Evolutionary conservation across 1,140 invertebrate genomes (phyloP), one percentile per base, ranked within the genome.

Genomic region (Drosophila pallidifrons): DNA sequence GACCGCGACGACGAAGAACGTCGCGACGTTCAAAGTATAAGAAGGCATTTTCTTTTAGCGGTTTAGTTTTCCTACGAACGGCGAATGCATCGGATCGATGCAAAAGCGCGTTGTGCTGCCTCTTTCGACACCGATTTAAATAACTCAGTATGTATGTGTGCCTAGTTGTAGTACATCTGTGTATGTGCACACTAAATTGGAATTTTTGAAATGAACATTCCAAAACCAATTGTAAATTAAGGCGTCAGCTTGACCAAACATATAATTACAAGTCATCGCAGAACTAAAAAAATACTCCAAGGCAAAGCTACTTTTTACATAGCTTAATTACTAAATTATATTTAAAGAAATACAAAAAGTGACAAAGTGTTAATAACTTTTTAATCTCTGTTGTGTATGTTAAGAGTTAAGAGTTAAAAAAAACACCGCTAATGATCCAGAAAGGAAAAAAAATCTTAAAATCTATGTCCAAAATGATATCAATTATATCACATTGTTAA

Each of bases 71-170:
- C 75, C 72, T 71, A 77, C 76, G 83, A 88, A 92, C 91, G 81
- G 79, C 91, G 75, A 91, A 69, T 92, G 91, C 83, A 92, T 79
- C 91, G 91, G 87, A 90, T 91, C 90, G 81, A 91, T 90, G 86
- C 87, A 67, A 90, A 87, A 81, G 81, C 81, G 77, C 77, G 81
- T 75, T 82, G 57, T 55, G 65, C 61, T 68, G 76, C 60, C 69
- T 71, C 61, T 25, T 3, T 52, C 58, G 55, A 72, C 55, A 49
- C 57, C 61, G 68, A 47, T 76, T 66, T 66, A 66, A 66, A 72
- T 60, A 76, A 61, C 38, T 72, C 35, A 10, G 51, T 76, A 54
- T 72, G 68, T 71, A 75, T 59, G 55, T 59, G 35, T 38, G 10
- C 6, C 66, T 16, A 25, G 38, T 35, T 38, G 10, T 38, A 38